phyloP scores from a whole-genome alignment of 2,113 vertebrate genomes.

The Oreochromis niloticus region DNA sequence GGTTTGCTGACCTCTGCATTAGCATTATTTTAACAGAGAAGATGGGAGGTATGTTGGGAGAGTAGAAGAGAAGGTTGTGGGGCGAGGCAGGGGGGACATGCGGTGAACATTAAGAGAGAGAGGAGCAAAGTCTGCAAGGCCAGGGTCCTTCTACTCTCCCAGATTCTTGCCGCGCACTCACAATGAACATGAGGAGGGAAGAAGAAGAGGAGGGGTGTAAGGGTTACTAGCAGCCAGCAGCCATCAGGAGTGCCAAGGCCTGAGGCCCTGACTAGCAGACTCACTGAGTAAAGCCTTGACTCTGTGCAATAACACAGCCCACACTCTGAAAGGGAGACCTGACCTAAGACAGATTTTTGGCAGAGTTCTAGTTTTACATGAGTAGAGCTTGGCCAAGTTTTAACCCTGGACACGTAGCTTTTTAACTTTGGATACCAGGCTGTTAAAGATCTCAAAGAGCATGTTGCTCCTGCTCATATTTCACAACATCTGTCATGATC shows the following conservation, averaged over 20 bases:
- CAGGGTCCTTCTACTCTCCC: conserved; percentile 31
- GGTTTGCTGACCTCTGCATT: conserved; percentile 65
- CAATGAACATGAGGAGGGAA: conserved; percentile 12
- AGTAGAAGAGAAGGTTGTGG: not conserved
- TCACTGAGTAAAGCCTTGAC: conserved; percentile 56
- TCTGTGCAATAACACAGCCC: conserved; percentile 49
- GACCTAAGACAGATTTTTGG: conserved; percentile 67
- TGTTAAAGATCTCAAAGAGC: conserved; percentile 62
- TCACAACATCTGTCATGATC: conserved; percentile 55
- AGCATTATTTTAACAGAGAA: conserved; percentile 68
- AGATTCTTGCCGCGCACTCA: conserved; percentile 13
- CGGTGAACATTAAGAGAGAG: conserved; percentile 2
- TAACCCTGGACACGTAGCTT: conserved; percentile 56
- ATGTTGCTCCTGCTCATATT: conserved; percentile 46
- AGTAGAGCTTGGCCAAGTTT: conserved; percentile 57
- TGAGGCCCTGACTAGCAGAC: conserved; percentile 52
- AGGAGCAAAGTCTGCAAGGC: conserved; percentile 39
- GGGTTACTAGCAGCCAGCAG: conserved; percentile 41
- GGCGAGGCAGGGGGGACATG: not conserved
- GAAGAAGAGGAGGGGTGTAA: conserved; percentile 24
- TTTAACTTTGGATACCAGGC: conserved; percentile 49
- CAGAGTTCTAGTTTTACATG: conserved; percentile 51
- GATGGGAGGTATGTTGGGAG: conserved; percentile 48
- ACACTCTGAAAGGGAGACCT: conserved; percentile 61
- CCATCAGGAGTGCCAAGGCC: conserved; percentile 59